Conservation (phyloP, 2,113 vertebrate genomes). For the Shinisaurus crocodilurus region DNA sequence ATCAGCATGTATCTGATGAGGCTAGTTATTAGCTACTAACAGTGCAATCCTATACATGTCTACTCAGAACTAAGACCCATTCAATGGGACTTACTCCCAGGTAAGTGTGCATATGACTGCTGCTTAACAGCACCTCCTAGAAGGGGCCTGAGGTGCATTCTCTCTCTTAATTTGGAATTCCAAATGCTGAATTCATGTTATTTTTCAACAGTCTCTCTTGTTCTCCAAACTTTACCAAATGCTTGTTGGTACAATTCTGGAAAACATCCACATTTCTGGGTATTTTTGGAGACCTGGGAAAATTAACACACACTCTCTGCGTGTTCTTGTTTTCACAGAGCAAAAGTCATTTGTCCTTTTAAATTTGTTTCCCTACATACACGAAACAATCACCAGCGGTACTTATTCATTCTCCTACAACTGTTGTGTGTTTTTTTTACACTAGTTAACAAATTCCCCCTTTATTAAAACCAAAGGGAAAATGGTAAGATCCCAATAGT, state of each 20-base stretch:
- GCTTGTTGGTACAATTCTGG: constrained; percentile 34
- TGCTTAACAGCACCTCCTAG: not conserved
- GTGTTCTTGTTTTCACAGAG: not conserved
- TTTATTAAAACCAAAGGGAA: not conserved
- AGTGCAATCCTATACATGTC: no score
- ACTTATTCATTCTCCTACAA: not conserved
- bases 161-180: constrained; percentile 30
- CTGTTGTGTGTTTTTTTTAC: not conserved
- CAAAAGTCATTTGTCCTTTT: constrained; percentile 36
- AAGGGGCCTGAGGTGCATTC: constrained; percentile 27
- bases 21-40: not conserved
- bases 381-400: not conserved
- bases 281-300: constrained; percentile 5
- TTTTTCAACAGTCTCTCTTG: constrained; percentile 36
- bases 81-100: no score
- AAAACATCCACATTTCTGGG: constrained; percentile 44
- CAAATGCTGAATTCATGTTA: constrained; percentile 31
- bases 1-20: not conserved
- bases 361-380: constrained; percentile 22
- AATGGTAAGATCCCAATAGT: not conserved
- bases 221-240: constrained; percentile 32
- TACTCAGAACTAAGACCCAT: no score
- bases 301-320: not conserved
- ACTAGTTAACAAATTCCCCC: not conserved
- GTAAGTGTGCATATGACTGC: no score